Conservation (phyloP, 2,888 invertebrate species). For the Cyrtodaria siliqua region DNA sequence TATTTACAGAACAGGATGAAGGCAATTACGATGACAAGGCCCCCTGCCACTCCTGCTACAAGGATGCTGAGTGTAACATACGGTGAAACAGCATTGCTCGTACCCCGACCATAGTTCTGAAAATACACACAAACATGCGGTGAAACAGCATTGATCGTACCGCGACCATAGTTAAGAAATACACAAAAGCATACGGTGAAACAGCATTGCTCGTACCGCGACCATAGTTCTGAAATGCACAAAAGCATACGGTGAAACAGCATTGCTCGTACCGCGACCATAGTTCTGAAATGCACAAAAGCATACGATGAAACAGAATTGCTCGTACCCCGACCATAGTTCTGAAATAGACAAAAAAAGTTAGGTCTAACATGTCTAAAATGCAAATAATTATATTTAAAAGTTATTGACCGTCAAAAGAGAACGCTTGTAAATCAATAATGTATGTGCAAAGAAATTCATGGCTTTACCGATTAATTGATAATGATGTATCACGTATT, state of each 20-base stretch:
- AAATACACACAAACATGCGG: slow-evolving; percentile 71
- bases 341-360: too few species aligned
- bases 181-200: slow-evolving; percentile 74
- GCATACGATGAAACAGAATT: slow-evolving; percentile 72
- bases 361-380: too few species aligned
- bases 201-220: slow-evolving; percentile 67
- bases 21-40: slow-evolving; percentile 85
- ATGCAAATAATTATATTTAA: too few species aligned
- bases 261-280: slow-evolving; percentile 65
- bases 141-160: slow-evolving; percentile 67
- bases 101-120: slow-evolving; percentile 63
- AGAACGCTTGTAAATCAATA: too few species aligned
- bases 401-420: too few species aligned
- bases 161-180: slow-evolving; percentile 62
- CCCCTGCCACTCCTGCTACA: slow-evolving; percentile 85
- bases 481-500: too few species aligned
- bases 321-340: slow-evolving; percentile 63
- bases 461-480: too few species aligned
- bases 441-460: too few species aligned
- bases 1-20: slow-evolving; percentile 86
- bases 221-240: slow-evolving; percentile 60
- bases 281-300: slow-evolving; percentile 61
- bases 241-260: slow-evolving; percentile 73
- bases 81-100: slow-evolving; percentile 69
- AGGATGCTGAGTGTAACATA: slow-evolving; percentile 85